Conservation (phyloP, 2,113 vertebrate genomes). For the Salvelinus sp. region DNA sequence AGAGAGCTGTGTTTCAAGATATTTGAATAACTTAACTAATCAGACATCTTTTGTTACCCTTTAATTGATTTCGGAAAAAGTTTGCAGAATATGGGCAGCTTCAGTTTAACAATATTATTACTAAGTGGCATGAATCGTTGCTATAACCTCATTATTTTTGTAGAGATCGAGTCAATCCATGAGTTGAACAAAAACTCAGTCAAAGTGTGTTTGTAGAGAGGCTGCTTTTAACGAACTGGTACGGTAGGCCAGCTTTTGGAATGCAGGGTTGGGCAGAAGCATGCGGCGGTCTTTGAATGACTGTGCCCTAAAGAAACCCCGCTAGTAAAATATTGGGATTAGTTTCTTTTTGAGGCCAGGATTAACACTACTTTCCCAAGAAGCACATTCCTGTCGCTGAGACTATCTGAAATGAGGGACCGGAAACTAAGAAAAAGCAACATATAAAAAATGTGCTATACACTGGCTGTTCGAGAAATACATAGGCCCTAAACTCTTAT, state of each 20-base stretch:
- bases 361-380: slow-evolving; percentile 71
- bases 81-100: not conserved
- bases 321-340: slow-evolving; percentile 74
- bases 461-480: not conserved
- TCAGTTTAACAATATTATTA: not conserved
- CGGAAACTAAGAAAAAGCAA: slow-evolving; percentile 49
- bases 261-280: slow-evolving; percentile 35
- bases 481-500: not conserved
- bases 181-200: not conserved
- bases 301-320: slow-evolving; percentile 65
- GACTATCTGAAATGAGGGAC: slow-evolving; percentile 52
- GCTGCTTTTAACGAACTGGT: not conserved
- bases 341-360: slow-evolving; percentile 72
- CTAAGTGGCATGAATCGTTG: too few relatives aligned
- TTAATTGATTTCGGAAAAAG: not conserved
- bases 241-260: not conserved
- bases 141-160: not conserved
- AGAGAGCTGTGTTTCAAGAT: not conserved
- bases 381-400: slow-evolving; percentile 58
- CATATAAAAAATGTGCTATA: not conserved
- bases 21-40: not conserved
- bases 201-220: not conserved
- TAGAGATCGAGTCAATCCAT: not conserved
- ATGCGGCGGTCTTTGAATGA: slow-evolving; percentile 59
- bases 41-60: not conserved